Percentiles rank a stretch among this genome's conserved stretches.
phyloP scores from a whole-genome alignment of 1,140 invertebrate species.

The Drosophila parabipectinata region DNA sequence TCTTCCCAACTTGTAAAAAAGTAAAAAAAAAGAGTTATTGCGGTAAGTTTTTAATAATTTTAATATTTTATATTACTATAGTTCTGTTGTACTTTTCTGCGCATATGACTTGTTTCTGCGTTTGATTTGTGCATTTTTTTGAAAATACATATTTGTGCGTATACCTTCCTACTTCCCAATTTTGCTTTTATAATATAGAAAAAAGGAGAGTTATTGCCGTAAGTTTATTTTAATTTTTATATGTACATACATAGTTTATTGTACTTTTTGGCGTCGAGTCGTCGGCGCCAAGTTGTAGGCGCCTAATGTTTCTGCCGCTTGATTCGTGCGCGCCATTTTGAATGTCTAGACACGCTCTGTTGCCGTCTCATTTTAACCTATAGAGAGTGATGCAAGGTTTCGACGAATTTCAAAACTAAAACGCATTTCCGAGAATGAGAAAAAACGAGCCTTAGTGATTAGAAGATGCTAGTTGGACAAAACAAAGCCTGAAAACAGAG shows the following conservation, averaged over 20 bases:
- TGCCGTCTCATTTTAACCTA: too few species aligned
- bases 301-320: background rate
- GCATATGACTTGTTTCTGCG: too few species aligned
- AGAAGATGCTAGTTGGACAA: background rate
- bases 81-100: background rate
- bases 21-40: background rate
- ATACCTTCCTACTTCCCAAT: background rate
- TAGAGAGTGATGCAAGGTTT: too few species aligned
- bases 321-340: background rate
- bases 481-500: background rate
- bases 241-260: background rate
- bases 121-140: background rate
- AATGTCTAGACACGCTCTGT: too few species aligned
- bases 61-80: background rate
- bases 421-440: too few species aligned
- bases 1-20: background rate
- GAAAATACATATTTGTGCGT: conserved; percentile 32
- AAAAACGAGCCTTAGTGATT: too few species aligned
- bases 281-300: too few species aligned
- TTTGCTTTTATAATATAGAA: background rate
- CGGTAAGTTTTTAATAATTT: conserved; percentile 1
- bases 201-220: background rate
- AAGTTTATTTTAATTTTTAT: background rate
- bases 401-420: too few species aligned
- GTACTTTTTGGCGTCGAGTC: too few species aligned